These are phyloP conservation scores for Danio aesculapii DNA, from an alignment of 2,797 vertebrate species.

Conservation along the genomic window DNA sequence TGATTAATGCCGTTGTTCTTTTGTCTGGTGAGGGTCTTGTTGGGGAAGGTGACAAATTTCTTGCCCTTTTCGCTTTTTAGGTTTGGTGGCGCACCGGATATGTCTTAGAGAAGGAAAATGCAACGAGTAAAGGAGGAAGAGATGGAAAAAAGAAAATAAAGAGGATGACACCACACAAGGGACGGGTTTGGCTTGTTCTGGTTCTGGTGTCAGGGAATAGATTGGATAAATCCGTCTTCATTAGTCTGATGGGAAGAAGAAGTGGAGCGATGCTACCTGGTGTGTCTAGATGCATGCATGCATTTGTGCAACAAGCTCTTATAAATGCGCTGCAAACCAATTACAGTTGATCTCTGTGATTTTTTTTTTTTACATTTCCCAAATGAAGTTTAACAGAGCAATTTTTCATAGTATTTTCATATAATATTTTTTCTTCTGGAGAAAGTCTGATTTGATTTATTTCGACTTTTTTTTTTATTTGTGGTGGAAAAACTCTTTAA, in stretches of 20 bases:
- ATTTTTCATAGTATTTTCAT: too few species aligned
- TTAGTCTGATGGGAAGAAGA: slow-evolving; percentile 68
- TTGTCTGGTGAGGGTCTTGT: slow-evolving; percentile 71
- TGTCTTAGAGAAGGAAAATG: background rate
- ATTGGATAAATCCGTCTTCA: slow-evolving; percentile 87
- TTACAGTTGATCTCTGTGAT: too few species aligned
- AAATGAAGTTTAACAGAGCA: too few species aligned
- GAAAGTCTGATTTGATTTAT: too few species aligned
- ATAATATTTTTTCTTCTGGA: too few species aligned
- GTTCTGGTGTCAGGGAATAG: slow-evolving; percentile 79
- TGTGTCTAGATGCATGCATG: slow-evolving; percentile 10
- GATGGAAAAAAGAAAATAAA: slow-evolving; percentile 39
- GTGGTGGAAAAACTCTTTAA: too few species aligned
- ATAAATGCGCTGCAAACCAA: background rate
- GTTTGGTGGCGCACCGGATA: slow-evolving; percentile 40
- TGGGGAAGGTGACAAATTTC: slow-evolving; percentile 82
- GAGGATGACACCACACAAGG: slow-evolving; percentile 24
- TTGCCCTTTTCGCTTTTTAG: slow-evolving; percentile 79
- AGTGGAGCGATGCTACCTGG: slow-evolving; percentile 22
- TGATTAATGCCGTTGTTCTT: slow-evolving; percentile 83
- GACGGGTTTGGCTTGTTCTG: slow-evolving; percentile 60
- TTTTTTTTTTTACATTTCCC: too few species aligned
- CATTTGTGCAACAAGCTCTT: slow-evolving; percentile 6
- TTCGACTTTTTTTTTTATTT: too few species aligned
- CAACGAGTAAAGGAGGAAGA: background rate